Conservation (phyloP, 2,888 invertebrate genomes). For the Syritta pipiens region DNA sequence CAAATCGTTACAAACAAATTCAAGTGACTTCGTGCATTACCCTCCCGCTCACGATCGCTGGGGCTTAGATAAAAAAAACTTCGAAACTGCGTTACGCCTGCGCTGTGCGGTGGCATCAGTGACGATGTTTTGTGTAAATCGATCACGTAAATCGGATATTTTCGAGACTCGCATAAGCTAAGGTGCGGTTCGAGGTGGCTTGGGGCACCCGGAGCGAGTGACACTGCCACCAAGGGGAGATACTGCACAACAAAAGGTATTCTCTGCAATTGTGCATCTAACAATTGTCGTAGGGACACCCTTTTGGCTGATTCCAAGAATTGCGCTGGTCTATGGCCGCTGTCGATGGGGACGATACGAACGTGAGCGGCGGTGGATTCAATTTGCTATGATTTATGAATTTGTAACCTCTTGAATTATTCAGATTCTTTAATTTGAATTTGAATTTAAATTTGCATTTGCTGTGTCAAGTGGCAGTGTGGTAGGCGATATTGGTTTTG, state of each 20-base stretch:
- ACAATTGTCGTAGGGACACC: constrained; percentile 42
- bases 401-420: constrained; percentile 57
- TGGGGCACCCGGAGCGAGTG: constrained; percentile 34
- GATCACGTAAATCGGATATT: constrained; percentile 67
- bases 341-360: not conserved
- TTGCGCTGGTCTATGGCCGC: constrained; percentile 16
- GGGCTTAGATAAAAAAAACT: constrained; percentile 24
- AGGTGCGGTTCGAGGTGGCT: constrained; percentile 60
- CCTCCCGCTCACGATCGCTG: constrained; percentile 39
- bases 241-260: not conserved
- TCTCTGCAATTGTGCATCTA: constrained; percentile 44
- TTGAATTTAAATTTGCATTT: constrained; percentile 48
- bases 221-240: constrained; percentile 3
- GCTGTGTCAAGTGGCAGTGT: constrained; percentile 45
- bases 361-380: constrained; percentile 44
- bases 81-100: constrained; percentile 54
- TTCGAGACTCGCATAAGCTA: constrained; percentile 27
- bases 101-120: constrained; percentile 10
- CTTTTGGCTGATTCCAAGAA: constrained; percentile 45
- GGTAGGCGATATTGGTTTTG: constrained; percentile 14
- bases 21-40: constrained; percentile 38
- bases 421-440: constrained; percentile 56
- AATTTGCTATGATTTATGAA: constrained; percentile 56
- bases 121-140: constrained; percentile 50
- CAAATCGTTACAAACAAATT: constrained; percentile 40